Base-by-base conservation (phyloP, 2,797 vertebrate genomes). In the Sitta carolinensis region DNA sequence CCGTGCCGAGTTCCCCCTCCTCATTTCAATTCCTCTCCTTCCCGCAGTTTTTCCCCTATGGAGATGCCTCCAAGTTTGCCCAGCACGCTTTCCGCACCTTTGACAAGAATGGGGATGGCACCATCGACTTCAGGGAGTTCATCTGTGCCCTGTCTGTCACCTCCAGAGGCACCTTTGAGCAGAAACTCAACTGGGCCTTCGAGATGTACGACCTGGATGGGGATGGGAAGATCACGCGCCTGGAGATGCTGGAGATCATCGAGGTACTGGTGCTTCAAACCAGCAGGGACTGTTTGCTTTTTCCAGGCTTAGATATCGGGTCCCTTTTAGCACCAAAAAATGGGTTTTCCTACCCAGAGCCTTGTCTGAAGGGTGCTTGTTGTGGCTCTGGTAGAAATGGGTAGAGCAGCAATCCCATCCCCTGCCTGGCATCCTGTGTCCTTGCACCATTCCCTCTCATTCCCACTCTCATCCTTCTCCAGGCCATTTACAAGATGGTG, bases 401-500 rank as follows among this genome's bases (percentile, higher is more conserved):
- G n/a, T n/a, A 30, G 50, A 75, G 72, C 43, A 79, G 57, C 26
- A 45, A 1, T 26, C 15, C 77, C 38, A 45, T 51, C 16, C 25
- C 51, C 50, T 76, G n/a, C 47, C 51, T 22, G 55, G 63, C 21
- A 10, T 21, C 34, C 81, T 11, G 22, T 1, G 1, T 19, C 25
- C 23, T 27, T 23, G 27, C 74, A 66, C 3, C 3, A 10, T 25
- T 19, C 48, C 61, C 3, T 30, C 57, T 59, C 36, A 40, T 36
- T 21, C 16, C 62, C 32, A 2, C 58, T 27, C 13, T 32, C 51
- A 6, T 30, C 70, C 47, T 58, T 11, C 84, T 89, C 61, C 97
- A 99, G 99, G 99, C 99, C 51, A 99, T 99, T 97, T 99, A 99
- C 97, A 99, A 99, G 97, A 99, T 99, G 99, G 99, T 99, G 67